phyloP scores from a whole-genome alignment of 2,113 vertebrate genomes.

The Stigmatopora nigra region DNA sequence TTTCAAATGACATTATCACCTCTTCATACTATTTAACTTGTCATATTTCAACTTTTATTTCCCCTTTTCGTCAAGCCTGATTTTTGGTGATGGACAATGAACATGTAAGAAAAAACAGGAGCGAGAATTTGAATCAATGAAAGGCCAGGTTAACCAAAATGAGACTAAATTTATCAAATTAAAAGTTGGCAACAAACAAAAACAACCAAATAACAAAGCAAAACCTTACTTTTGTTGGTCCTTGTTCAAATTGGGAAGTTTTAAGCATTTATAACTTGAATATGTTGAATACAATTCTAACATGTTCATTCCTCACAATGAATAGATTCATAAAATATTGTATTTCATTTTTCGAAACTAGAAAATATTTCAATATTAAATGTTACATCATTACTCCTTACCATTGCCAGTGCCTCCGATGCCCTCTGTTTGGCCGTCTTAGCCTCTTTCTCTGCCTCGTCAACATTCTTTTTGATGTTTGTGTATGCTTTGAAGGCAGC shows the following conservation, averaged over 20 bases:
- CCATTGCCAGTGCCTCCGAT: constrained; percentile 79
- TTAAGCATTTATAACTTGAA: too few species aligned
- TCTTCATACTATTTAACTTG: constrained; percentile 1
- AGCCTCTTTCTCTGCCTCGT: constrained; percentile 84
- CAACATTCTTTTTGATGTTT: constrained; percentile 86
- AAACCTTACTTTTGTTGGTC: neutral
- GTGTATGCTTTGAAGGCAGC: constrained; percentile 93
- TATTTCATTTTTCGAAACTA: neutral
- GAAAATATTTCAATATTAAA: neutral
- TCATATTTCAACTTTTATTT: constrained; percentile 9
- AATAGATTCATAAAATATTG: neutral
- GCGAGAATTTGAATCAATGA: constrained; percentile 3
- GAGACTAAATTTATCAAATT: neutral
- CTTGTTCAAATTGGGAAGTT: too few species aligned
- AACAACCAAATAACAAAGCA: constrained; percentile 1
- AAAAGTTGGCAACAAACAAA: constrained; percentile 6
- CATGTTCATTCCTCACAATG: too few species aligned
- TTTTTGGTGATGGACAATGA: constrained; percentile 13
- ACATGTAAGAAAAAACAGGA: neutral
- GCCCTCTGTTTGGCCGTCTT: constrained; percentile 78
- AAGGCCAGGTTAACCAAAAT: neutral
- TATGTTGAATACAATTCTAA: too few species aligned
- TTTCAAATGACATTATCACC: constrained; percentile 9
- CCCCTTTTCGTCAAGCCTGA: neutral
- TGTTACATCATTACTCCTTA: constrained; percentile 55